These are phyloP conservation scores for Erythrolamprus reginae DNA, from an alignment of 2,113 vertebrate genomes.

Conservation along the genomic window DNA sequence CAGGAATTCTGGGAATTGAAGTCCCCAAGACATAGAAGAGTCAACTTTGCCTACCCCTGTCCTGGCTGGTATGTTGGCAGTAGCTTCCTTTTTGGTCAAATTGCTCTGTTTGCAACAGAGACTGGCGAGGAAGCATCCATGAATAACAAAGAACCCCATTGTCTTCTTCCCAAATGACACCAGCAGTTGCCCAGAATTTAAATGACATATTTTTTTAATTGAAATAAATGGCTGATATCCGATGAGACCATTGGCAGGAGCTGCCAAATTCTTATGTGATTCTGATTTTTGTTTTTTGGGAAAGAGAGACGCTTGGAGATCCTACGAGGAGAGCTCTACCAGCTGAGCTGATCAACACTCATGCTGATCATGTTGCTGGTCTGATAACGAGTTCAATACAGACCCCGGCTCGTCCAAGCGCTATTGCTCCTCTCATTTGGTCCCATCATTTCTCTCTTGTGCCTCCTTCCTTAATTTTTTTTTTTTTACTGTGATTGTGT, in stretches of 20 bases:
- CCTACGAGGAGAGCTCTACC: not conserved
- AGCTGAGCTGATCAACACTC: not conserved
- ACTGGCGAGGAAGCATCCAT: not conserved
- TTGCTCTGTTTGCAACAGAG: not conserved
- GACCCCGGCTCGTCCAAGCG: not conserved
- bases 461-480: not conserved
- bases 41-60: too few species aligned
- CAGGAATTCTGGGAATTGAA: too few species aligned
- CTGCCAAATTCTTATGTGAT: not conserved
- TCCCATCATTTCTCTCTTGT: not conserved
- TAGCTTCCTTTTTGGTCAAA: not conserved
- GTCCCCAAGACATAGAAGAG: too few species aligned
- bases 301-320: not conserved
- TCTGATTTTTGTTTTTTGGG: not conserved
- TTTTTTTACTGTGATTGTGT: not conserved
- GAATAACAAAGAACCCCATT: not conserved
- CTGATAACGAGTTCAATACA: too few species aligned
- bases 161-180: not conserved
- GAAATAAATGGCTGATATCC: not conserved
- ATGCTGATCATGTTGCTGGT: not conserved
- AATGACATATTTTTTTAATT: not conserved
- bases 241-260: not conserved
- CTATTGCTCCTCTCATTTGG: not conserved
- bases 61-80: not conserved
- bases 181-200: not conserved